Base-by-base conservation (phyloP, 2,888 invertebrate species). In the Synergus itoensis region DNA sequence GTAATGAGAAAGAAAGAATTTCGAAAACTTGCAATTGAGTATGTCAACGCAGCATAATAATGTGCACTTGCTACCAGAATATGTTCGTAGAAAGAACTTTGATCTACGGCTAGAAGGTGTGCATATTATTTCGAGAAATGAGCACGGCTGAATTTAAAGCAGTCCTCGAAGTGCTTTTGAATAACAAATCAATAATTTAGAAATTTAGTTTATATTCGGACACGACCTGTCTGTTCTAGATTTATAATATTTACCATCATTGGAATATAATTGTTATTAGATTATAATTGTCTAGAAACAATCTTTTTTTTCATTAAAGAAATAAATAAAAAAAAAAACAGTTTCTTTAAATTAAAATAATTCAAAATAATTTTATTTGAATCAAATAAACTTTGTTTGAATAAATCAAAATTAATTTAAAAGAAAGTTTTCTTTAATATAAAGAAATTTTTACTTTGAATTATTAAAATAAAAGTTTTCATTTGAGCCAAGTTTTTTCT, bases 131-230 rank as follows among this genome's bases (percentile, higher is more conserved):
- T 67, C 12, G 45, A 67, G 43, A 43, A 67, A 43, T 67, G 41
- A 67, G 43, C 21, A 43, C 43, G 43, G 41, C 41, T 67, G 18
- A 67, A 67, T 67, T 67, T 67, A 45, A 67, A 64, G 21, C 21
- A 60, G 60, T 21, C 11, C 12, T n/a, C 11, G 21, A 60, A 60
- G 21, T 60, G 60, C 60, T 60, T 21, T 21, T 60, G 60, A 60
- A 21, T 60, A 12, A 60, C 21, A 60, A 60, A 60, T 60, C 21
- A 21, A 21, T 60, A 60, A 60, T 60, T 60, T 4, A 21, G 53
- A 21, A 60, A 60, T 60, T 60, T 4, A 21, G 53, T n/a, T 53
- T 8, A n/a, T 53, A 53, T n/a, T 53, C n/a, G 1, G 8, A n/a
- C 16, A 2, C n/a, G 2, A 28, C 28, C 0, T 60, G 21, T 60